Percentiles rank a stretch among this genome's conserved stretches.
Conservation (phyloP, 2,797 vertebrate species). For the Micropoecilia bifurca region DNA sequence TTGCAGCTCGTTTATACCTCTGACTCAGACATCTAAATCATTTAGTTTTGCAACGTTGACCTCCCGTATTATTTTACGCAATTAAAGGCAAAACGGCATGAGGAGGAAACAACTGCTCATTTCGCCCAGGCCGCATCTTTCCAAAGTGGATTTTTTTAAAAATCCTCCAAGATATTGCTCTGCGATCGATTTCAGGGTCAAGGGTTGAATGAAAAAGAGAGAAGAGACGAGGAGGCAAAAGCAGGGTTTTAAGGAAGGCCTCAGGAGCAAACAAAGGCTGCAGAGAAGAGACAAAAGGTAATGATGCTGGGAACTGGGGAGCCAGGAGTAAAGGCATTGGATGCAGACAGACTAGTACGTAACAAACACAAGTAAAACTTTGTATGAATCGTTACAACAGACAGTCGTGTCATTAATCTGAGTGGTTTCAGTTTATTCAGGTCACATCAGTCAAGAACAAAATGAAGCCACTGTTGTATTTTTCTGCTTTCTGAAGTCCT, state of each 20-base stretch:
- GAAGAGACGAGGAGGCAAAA: not conserved
- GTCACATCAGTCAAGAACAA: conserved; percentile 21
- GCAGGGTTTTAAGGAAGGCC: not conserved
- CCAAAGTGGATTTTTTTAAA: not conserved
- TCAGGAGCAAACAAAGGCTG: conserved; percentile 5
- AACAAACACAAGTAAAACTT: not conserved
- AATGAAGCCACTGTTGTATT: conserved; percentile 29
- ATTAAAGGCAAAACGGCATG: not conserved
- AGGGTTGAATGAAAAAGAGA: not conserved
- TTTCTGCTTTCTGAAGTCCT: conserved; percentile 37
- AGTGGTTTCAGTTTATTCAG: conserved; percentile 23
- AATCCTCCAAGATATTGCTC: conserved; percentile 5
- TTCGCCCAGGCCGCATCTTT: not conserved
- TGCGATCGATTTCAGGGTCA: conserved; percentile 9
- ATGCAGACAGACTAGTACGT: not conserved
- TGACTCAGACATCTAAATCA: not conserved
- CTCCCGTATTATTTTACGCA: not conserved
- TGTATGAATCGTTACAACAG: not conserved
- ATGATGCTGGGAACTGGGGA: conserved; percentile 5
- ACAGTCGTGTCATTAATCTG: conserved; percentile 12
- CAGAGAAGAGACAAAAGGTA: conserved; percentile 11
- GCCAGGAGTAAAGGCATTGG: not conserved
- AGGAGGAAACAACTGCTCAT: not conserved
- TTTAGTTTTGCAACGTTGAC: not conserved
- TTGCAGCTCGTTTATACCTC: not conserved